phyloP scores from a whole-genome alignment of 2,113 vertebrate species.

The Choloepus hoffmanni region DNA sequence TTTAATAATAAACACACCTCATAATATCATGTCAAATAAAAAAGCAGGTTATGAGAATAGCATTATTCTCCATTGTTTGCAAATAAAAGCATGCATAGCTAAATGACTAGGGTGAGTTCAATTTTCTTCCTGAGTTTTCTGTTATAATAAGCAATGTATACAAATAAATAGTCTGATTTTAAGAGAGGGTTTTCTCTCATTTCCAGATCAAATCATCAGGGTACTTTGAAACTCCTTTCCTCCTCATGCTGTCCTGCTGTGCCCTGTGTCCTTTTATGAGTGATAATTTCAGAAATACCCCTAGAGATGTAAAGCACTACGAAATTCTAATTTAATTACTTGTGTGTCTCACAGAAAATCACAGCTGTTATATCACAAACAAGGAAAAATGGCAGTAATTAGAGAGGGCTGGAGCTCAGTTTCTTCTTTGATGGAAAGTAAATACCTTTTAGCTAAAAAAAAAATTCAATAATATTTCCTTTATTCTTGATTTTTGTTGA shows the following conservation, averaged over 20 bases:
- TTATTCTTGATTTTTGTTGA: slow-evolving; percentile 54
- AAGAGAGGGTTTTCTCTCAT: not conserved
- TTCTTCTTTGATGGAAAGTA: not conserved
- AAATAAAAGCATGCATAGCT: not conserved
- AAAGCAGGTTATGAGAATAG: not conserved
- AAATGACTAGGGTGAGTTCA: not conserved
- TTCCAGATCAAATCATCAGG: not conserved
- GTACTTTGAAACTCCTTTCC: not conserved
- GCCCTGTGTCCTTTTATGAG: slow-evolving; percentile 38
- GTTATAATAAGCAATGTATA: not conserved
- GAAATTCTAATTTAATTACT: slow-evolving; percentile 65
- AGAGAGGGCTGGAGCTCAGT: not conserved
- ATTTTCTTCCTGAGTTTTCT: slow-evolving; percentile 33
- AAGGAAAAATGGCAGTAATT: not conserved
- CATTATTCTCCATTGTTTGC: not conserved
- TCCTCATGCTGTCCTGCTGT: slow-evolving; percentile 28
- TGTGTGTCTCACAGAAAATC: not conserved
- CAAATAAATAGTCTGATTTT: not conserved
- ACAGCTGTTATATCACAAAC: not conserved
- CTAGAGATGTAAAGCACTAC: not conserved
- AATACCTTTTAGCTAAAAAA: slow-evolving; percentile 39
- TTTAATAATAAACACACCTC: slow-evolving; percentile 14
- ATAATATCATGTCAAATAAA: not conserved
- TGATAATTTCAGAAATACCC: slow-evolving; percentile 57
- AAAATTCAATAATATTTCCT: slow-evolving; percentile 47